These are phyloP conservation scores for Andrena fulva DNA, from an alignment of 2,888 invertebrate species.

Conservation along the genomic window DNA sequence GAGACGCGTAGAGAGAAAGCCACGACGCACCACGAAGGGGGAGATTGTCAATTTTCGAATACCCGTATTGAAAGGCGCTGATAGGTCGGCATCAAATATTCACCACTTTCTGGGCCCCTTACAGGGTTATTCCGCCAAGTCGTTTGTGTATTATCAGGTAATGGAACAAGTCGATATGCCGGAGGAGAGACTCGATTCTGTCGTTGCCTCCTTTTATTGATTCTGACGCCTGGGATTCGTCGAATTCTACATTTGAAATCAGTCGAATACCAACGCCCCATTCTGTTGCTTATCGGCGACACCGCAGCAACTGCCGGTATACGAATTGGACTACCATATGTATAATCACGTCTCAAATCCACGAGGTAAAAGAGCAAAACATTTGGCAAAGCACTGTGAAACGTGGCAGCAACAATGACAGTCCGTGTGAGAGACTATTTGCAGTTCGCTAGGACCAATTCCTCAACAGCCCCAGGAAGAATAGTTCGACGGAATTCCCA, in stretches of 20 bases:
- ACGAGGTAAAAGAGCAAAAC: too few species aligned
- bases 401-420: too few species aligned
- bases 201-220: slow-evolving; percentile 67
- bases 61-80: slow-evolving; percentile 78
- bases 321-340: too few species aligned
- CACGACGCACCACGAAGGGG: slow-evolving; percentile 30
- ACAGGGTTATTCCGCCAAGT: slow-evolving; percentile 70
- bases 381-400: too few species aligned
- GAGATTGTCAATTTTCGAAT: slow-evolving; percentile 75
- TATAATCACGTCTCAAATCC: too few species aligned
- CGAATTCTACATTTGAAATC: background rate
- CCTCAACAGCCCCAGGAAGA: background rate
- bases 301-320: too few species aligned
- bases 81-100: slow-evolving; percentile 79
- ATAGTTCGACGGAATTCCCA: slow-evolving; percentile 18
- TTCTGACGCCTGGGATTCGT: slow-evolving; percentile 44
- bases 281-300: too few species aligned
- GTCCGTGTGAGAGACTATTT: background rate
- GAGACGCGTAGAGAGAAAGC: slow-evolving; percentile 10
- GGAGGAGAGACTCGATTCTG: slow-evolving; percentile 43
- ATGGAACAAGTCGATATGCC: slow-evolving; percentile 60
- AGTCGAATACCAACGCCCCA: background rate
- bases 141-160: slow-evolving; percentile 76
- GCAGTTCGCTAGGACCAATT: background rate
- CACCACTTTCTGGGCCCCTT: slow-evolving; percentile 72